Evolutionary conservation across 2,113 vertebrate genomes (phyloP).

Genomic region (Struthidea cinerea): DNA sequence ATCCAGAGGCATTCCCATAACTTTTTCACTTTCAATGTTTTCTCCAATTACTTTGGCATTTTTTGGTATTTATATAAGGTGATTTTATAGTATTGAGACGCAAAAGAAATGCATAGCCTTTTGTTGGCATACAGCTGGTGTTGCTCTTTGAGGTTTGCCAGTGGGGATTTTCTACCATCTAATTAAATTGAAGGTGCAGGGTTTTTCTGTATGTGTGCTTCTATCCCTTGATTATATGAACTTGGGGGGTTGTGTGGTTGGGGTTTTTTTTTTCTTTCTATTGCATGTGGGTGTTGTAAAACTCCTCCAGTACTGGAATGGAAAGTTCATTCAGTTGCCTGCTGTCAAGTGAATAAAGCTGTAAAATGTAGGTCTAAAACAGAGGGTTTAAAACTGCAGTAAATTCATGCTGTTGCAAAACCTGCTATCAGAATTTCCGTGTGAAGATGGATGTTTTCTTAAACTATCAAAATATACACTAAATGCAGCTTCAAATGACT

Average conservation of each 20-base stretch:
- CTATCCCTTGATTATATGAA: conserved; percentile 11
- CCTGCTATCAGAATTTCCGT: background rate
- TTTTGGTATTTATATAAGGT: conserved; percentile 25
- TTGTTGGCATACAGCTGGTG: background rate
- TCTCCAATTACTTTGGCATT: background rate
- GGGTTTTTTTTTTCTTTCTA: background rate
- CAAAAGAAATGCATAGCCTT: background rate
- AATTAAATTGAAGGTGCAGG: conserved; percentile 39
- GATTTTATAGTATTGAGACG: background rate
- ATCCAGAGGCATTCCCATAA: conserved; percentile 8
- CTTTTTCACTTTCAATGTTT: background rate
- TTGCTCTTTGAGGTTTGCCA: conserved; percentile 21
- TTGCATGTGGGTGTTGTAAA: conserved; percentile 38
- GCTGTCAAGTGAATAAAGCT: conserved; percentile 23
- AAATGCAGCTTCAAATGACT: background rate
- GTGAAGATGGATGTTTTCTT: background rate
- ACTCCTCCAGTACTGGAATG: background rate
- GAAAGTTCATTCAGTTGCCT: conserved; percentile 44
- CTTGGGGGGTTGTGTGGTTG: background rate
- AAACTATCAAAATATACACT: background rate
- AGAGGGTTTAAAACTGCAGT: background rate
- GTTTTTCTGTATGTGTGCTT: background rate
- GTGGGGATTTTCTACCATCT: conserved; percentile 33
- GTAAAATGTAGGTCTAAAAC: background rate
- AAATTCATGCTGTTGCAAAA: background rate